Conservation (phyloP, 2,888 invertebrate genomes). For the Parthenolecanium corni region DNA sequence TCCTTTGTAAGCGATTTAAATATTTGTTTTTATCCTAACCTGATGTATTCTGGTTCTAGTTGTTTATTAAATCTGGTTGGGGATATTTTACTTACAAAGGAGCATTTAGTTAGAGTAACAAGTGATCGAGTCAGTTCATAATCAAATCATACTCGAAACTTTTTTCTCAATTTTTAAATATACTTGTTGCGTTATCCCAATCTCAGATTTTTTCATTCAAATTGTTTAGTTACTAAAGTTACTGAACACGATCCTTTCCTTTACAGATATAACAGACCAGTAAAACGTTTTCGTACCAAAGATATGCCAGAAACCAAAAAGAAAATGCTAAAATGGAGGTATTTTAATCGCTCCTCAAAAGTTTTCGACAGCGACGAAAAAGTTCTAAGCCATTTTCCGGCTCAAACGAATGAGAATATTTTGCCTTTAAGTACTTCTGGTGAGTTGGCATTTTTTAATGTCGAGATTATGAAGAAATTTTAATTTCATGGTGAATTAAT, state of each 20-base stretch:
- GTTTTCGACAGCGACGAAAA: slow-evolving; percentile 8
- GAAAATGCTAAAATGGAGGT: slow-evolving; percentile 4
- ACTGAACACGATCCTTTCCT: too few species aligned
- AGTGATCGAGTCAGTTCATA: too few species aligned
- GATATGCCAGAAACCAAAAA: not conserved
- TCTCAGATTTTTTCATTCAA: too few species aligned
- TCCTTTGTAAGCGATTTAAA: slow-evolving; percentile 1
- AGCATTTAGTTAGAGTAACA: too few species aligned
- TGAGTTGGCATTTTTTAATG: too few species aligned
- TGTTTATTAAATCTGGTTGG: not conserved
- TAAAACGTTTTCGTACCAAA: not conserved
- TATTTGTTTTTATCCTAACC: not conserved
- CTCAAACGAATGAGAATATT: slow-evolving; percentile 14
- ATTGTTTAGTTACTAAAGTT: too few species aligned
- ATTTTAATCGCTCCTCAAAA: slow-evolving; percentile 5
- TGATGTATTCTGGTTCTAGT: not conserved
- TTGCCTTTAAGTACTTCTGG: not conserved
- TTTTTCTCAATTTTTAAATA: too few species aligned
- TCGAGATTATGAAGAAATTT: not conserved
- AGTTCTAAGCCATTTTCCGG: not conserved
- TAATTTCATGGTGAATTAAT: not conserved
- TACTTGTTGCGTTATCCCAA: not conserved
- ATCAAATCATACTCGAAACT: too few species aligned
- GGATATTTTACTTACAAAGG: not conserved
- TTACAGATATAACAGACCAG: slow-evolving; percentile 9